Evolutionary conservation across 2,797 vertebrate species (phyloP), one percentile per base, ranked within the genome.

Genomic region (Lepidocolaptes lacrymiger): DNA sequence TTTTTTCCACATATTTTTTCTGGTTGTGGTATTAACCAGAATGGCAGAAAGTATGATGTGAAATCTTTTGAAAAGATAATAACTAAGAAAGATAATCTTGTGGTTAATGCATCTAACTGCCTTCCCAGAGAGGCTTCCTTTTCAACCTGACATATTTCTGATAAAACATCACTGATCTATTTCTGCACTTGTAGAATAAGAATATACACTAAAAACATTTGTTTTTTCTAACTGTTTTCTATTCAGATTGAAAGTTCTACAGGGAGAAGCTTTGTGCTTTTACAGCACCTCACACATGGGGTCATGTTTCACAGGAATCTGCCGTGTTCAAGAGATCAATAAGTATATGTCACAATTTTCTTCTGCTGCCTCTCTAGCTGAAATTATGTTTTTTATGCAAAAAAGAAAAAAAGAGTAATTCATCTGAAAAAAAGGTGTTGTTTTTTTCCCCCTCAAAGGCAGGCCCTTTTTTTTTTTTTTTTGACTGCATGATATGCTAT

Each of bases 31-130:
- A 74, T 77, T 59, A 77, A 22, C 18, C 43, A 92, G 85, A 91
- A 88, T 1, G 27, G 64, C 30, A 96, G 55, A 93, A 93, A 75
- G 72, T 59, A 95, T 69, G 44, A 94, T 24, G 75, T 89, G 95
- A 83, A 91, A 68, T 58, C 27, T 92, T 91, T 91, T 39, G 13
- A 64, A 92, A 80, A 88, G 74, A 77, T 59, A 95, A 24, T 56
- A 83, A 61, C 64, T 61, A 74, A 89, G 56, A 89, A 73, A 69
- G 22, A 91, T 75, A 83, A 68, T 55, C 68, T 64, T 85, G 44
- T 0, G 1, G 63, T 48, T 76, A 79, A 24, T 56, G 49, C 67
- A 48, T 56, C 30, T 68, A 81, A 88, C 75, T 83, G 64, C 39
- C 30, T 92, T 85, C 36, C 30, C 72, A 78, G 87, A 75, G 27